Evolutionary conservation across 2,888 invertebrate species (phyloP), one percentile per base, ranked within the genome.

Genomic region (Gymnosoma rotundatum): DNA sequence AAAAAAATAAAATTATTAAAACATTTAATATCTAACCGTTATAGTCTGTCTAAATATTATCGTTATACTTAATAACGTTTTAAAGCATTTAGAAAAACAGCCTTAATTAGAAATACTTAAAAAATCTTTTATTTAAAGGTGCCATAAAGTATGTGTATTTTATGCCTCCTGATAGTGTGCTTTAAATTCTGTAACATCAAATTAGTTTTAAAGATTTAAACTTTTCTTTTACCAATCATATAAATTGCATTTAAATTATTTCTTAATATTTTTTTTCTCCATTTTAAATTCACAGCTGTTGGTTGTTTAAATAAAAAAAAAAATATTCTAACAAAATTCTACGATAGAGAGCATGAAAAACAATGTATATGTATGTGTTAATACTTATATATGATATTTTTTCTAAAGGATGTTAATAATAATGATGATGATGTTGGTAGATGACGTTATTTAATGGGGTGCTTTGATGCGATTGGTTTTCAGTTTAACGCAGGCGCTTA

Each of bases 401-500:
- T 54, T 54, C 73, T 58, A 16, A 16, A 60, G 66, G 52, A 79
- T 70, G 79, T 82, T 82, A 78, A 64, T 86, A 86, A 86, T 88
- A 79, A 80, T 61, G 61, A 76, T 70, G 61, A 88, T 87, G 87
- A 88, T 90, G 90, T 89, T 90, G 90, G 89, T 89, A 90, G 91
- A 89, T 90, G 90, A 90, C 91, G 91, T 92, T 92, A 91, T 91
- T 92, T 92, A 92, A 92, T 92, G 92, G 92, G 92, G 92, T 92
- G 92, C 92, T 92, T 92, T 92, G 92, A 92, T 92, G 92, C 92
- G 92, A 92, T 92, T 92, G 92, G 92, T 92, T 92, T 92, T 90
- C 92, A 92, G 90, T 92, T 81, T 92, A 92, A 92, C 92, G 92
- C 92, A 92, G 92, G 92, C 92, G 92, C 92, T 92, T 92, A 92